These are phyloP conservation scores for Philereme transversata DNA, from an alignment of 2,888 invertebrate species.

Conservation along the genomic window DNA sequence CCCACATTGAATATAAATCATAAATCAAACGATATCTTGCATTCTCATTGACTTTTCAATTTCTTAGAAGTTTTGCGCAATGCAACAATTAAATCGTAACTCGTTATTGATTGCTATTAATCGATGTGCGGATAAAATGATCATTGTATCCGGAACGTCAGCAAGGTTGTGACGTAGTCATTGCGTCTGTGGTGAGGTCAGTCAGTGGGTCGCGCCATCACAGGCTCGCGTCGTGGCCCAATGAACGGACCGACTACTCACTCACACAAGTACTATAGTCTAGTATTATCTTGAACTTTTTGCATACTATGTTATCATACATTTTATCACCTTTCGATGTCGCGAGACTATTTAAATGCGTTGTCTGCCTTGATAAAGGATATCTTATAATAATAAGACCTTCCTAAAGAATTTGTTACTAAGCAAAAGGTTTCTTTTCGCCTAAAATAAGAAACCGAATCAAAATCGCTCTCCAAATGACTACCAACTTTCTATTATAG, in stretches of 20 bases:
- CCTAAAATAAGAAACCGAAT: not conserved
- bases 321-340: conserved; percentile 16
- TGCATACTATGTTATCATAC: conserved; percentile 8
- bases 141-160: conserved; percentile 48
- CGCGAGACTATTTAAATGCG: conserved; percentile 14
- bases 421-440: too few species aligned
- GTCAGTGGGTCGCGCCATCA: conserved; percentile 52
- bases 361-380: conserved; percentile 2
- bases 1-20: too few species aligned
- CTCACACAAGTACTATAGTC: conserved; percentile 3
- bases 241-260: conserved; percentile 24
- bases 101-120: conserved; percentile 44
- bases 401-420: too few species aligned
- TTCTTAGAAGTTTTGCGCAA: conserved; percentile 10
- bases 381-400: not conserved
- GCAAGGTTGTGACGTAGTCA: conserved; percentile 46
- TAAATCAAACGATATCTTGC: conserved; percentile 35
- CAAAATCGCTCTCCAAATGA: not conserved
- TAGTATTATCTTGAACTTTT: conserved; percentile 14
- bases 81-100: conserved; percentile 29
- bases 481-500: not conserved
- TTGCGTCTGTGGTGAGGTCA: conserved; percentile 58
- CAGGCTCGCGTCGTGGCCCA: conserved; percentile 37
- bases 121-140: conserved; percentile 45
- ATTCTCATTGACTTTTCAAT: conserved; percentile 28